Base-by-base conservation (phyloP, 1,140 invertebrate species). In the Lepidurus apus region DNA sequence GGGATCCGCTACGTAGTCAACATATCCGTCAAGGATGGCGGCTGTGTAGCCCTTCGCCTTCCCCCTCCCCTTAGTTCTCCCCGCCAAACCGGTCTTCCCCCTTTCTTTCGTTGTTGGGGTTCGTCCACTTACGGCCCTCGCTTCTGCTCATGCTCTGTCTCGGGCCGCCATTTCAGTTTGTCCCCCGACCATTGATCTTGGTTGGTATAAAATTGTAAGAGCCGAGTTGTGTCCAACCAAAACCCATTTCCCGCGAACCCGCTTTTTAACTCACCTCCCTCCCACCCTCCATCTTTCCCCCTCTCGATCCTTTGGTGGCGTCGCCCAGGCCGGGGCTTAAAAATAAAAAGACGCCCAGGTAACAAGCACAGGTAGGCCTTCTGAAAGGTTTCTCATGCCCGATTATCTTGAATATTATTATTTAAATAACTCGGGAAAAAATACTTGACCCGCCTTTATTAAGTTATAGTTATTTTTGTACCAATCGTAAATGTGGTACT, bases 301-400 rank as follows among this genome's bases (percentile, higher is more conserved):
- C 53, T 4, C 21, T 65, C n/a, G n/a, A n/a, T n/a, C 13, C 8
- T 65, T 47, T 65, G 17, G 53, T 65, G 10, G 53, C 53, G 53
- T 65, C 53, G 17, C 53, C n/a, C n/a, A 65, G 53, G 53, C 13
- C 53, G 53, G 53, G 4, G 53, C 1, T 65, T 65, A 7, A 6
- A 65, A 65, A 65, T 65, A 65, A 65, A 65, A 65, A 65, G 17
- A 65, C 53, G 53, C 53, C 53, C 53, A 65, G 17, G 53, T 21
- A 65, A n/a, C 17, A 21, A 65, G 21, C 53, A 65, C 53, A 65
- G 53, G 53, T 65, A 65, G 53, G 53, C 53, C 53, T 21, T 13
- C 53, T 65, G 1, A 47, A 47, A 17, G 2, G 2, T 34, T 34
- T 34, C 2, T 34, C 34, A 4, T 34, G 34, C 34, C 34, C 34